Evolutionary conservation across 2,113 vertebrate genomes (phyloP), one percentile per base, ranked within the genome.

Genomic region (Oreamnos americanus): DNA sequence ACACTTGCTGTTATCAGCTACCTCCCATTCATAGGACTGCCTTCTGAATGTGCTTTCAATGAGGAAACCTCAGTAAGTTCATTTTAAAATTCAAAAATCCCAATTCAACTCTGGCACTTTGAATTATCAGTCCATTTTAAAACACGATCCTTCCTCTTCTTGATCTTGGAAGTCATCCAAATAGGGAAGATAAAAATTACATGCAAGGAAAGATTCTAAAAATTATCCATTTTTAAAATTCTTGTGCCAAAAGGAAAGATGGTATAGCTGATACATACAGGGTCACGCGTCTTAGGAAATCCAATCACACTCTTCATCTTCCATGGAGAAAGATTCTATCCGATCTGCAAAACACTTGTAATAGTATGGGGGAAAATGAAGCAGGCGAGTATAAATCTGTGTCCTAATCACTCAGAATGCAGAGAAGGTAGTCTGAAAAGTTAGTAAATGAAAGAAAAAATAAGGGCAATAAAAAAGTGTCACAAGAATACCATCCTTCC

Each of bases 191-290:
- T 15, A 74, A 55, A 78, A 89, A 49, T 58, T 21, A 51, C 43
- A 4, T 76, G 25, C 6, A 23, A 74, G 23, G 3, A 83, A n/a
- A 79, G 3, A 88, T 64, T 17, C n/a, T 78, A 79, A 47, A 12
- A 89, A 92, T 92, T 90, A 87, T n/a, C 86, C 7, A 76, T 26
- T 79, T 96, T 81, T 62, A 33, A 36, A 51, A 62, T 71, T 33
- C 10, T 45, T 39, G 23, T 96, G 92, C 88, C 97, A 92, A 81
- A 87, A 93, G 79, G 58, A 91, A 93, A 98, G 94, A 87, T 97
- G 91, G 86, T 83, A 15, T 21, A 74, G 33, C 51, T 71, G 60
- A 78, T 53, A 60, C 39, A 64, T 11, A 55, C 45, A 64, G 58
- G 47, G 60, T 64, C 86, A 58, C 28, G 53, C 3, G 5, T 94